Conservation (phyloP, 1,140 invertebrate genomes). For the Chironomus tepperi region DNA sequence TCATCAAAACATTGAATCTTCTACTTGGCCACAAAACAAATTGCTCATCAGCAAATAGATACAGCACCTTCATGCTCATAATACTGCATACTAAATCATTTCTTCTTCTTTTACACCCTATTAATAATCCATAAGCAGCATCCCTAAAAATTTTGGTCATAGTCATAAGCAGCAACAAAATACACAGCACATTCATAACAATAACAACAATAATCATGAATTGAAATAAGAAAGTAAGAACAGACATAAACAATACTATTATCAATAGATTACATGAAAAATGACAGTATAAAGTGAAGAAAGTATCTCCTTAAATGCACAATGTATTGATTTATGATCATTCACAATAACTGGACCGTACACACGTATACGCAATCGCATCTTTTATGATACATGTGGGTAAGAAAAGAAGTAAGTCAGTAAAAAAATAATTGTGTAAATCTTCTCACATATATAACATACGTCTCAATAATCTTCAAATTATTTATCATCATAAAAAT, state of each 20-base stretch:
- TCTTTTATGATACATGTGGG: too few species aligned
- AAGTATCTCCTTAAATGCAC: neutral
- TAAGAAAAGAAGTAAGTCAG: neutral
- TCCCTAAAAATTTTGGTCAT: too few species aligned
- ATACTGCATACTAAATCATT: too few species aligned
- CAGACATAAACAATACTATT: neutral
- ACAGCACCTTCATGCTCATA: neutral
- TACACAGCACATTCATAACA: too few species aligned
- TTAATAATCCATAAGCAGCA: too few species aligned
- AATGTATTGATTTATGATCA: neutral
- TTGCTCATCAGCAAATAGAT: too few species aligned
- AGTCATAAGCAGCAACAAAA: too few species aligned
- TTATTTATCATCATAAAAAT: neutral
- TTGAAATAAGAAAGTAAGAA: neutral
- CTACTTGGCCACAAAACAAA: too few species aligned
- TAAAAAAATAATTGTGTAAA: slow-evolving; percentile 3
- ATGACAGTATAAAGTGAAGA: slow-evolving; percentile 7
- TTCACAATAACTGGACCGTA: neutral
- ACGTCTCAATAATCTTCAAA: neutral
- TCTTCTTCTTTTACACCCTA: too few species aligned
- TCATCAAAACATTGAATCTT: too few species aligned
- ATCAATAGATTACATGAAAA: slow-evolving; percentile 14
- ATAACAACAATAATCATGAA: neutral
- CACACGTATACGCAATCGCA: neutral
- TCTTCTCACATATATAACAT: neutral